Conservation (phyloP, 2,113 vertebrate genomes). For the Lasiurus cinereus region DNA sequence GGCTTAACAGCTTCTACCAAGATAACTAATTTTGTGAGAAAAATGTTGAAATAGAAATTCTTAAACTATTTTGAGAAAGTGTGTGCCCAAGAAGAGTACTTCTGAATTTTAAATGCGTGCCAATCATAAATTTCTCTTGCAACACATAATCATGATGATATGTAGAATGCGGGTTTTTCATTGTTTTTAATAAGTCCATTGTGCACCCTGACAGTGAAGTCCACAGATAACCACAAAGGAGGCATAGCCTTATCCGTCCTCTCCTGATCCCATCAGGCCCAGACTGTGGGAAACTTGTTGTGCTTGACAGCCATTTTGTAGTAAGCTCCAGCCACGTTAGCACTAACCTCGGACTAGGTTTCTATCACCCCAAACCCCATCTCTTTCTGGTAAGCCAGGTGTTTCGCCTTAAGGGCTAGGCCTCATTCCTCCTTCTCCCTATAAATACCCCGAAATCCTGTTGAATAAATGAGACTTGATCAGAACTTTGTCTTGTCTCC, state of each 20-base stretch:
- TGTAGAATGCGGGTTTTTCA: neutral
- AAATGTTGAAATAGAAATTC: conserved; percentile 51
- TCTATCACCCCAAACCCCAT: too few species aligned
- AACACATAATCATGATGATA: neutral
- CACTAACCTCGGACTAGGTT: too few species aligned
- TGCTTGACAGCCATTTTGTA: too few species aligned
- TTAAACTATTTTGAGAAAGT: conserved; percentile 34
- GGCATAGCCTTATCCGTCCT: neutral
- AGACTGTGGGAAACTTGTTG: too few species aligned
- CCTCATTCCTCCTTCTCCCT: too few species aligned
- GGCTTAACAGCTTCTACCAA: neutral
- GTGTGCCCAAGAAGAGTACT: neutral
- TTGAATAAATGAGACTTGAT: too few species aligned
- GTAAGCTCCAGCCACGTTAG: too few species aligned
- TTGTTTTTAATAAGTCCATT: neutral
- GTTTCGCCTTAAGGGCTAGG: too few species aligned
- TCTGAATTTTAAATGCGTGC: conserved; percentile 34
- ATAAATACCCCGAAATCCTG: too few species aligned
- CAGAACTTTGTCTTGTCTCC: too few species aligned
- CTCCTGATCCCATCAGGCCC: neutral
- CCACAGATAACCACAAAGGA: neutral
- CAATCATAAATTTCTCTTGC: conserved; percentile 4
- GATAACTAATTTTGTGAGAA: conserved; percentile 28
- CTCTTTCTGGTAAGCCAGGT: too few species aligned
- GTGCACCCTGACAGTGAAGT: neutral